Base-by-base conservation (phyloP, 2,797 vertebrate species). In the Gorsachius magnificus region DNA sequence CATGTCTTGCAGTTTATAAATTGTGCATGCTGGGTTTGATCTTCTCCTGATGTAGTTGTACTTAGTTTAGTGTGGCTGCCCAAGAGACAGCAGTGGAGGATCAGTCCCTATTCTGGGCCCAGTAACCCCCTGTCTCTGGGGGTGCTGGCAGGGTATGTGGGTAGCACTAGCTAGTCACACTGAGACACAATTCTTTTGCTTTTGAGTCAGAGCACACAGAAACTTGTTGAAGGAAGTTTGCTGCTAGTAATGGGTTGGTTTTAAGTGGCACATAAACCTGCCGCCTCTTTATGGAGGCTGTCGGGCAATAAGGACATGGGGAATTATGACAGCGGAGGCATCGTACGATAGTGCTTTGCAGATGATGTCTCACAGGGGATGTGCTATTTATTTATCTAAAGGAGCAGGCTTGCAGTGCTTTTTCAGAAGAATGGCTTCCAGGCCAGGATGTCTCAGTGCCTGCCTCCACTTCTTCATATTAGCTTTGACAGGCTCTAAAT, bases 221-320 rank as follows among this genome's bases (percentile, higher is more conserved):
- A 88, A 89, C 80, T 91, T 65, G 63, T 29, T 33, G 77, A 79
- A 60, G 82, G 84, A 63, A 78, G 56, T 82, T 94, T 76, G 89
- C 85, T 54, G 93, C 51, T 83, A 9, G 79, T 65, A 77, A 72
- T 83, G 38, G 94, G 89, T 76, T 56, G 86, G 78, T 33, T 96
- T 92, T 84, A 90, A 94, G 93, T 87, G 82, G 94, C 95, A 64
- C 86, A 94, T 96, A 96, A 97, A 96, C 89, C 94, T 95, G 93
- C 90, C 25, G n/a, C 71, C 90, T 88, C 90, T 97, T 97, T 94
- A 74, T 95, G 86, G 96, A 35, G 80, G 89, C 95, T 97, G 90
- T 97, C 95, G 83, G 96, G 96, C 95, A 95, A 77, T 94, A 80
- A 97, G 96, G 96, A 96, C 95, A 57, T 10, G 76, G 96, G 94